A percentile compares a stretch with the other conserved stretches of the same genome.
These are phyloP conservation scores for Cyclophora punctaria DNA, from an alignment of 2,888 invertebrate species.

Conservation along the genomic window DNA sequence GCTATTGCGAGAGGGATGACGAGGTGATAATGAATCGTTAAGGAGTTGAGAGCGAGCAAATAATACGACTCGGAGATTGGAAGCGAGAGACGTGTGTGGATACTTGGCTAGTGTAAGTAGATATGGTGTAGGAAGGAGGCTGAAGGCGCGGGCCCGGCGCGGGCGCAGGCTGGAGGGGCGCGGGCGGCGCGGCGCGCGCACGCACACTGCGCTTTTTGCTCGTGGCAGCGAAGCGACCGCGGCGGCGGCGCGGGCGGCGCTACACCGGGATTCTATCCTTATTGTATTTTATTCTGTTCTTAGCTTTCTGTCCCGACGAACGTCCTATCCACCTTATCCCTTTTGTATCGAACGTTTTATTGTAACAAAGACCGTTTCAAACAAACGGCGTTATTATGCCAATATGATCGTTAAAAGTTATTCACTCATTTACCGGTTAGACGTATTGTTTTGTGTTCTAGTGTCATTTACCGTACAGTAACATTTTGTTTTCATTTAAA, in stretches of 20 bases:
- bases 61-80: too few species aligned
- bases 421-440: constrained; percentile 31
- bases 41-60: too few species aligned
- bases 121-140: background rate
- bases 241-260: constrained; percentile 28
- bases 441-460: constrained; percentile 46
- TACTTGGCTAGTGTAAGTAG: background rate
- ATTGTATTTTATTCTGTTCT: constrained; percentile 64
- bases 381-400: constrained; percentile 37
- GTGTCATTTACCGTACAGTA: constrained; percentile 35
- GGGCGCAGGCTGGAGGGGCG: constrained; percentile 8
- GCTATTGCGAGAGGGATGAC: too few species aligned
- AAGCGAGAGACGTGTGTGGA: too few species aligned
- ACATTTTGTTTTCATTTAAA: constrained; percentile 19
- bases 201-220: constrained; percentile 23
- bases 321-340: constrained; percentile 41
- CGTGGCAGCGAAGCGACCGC: constrained; percentile 33
- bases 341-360: constrained; percentile 30
- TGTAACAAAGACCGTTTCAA: constrained; percentile 37
- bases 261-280: constrained; percentile 54
- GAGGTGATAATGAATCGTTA: too few species aligned
- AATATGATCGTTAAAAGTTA: constrained; percentile 52
- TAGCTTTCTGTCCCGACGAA: constrained; percentile 53
- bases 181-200: constrained; percentile 9
- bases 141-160: background rate